These are phyloP conservation scores for Psettodes erumei DNA, from an alignment of 2,113 vertebrate genomes.

Conservation along the genomic window DNA sequence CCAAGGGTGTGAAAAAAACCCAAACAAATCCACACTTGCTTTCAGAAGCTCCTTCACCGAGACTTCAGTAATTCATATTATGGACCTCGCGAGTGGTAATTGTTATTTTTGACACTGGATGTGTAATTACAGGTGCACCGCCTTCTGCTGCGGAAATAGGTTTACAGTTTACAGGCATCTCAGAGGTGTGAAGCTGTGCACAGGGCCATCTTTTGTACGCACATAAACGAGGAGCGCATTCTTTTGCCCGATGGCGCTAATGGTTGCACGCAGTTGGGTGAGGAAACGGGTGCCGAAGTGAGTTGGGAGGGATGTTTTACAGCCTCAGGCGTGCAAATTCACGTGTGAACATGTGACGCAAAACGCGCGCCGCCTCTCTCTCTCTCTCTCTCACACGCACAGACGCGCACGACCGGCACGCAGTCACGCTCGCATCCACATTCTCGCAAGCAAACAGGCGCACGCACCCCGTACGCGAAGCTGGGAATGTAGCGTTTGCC, in stretches of 20 bases:
- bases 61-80: slow-evolving; percentile 73
- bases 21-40: slow-evolving; percentile 76
- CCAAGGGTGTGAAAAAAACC: slow-evolving; percentile 54
- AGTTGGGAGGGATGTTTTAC: slow-evolving; percentile 27
- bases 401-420: slow-evolving; percentile 4
- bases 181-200: slow-evolving; percentile 56
- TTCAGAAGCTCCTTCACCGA: slow-evolving; percentile 63
- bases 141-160: slow-evolving; percentile 61
- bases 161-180: slow-evolving; percentile 40
- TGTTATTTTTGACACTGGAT: slow-evolving; percentile 75
- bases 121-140: slow-evolving; percentile 75
- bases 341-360: slow-evolving; percentile 17
- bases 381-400: slow-evolving; percentile 14
- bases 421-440: slow-evolving; percentile 7
- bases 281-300: slow-evolving; percentile 21
- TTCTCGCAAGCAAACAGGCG: slow-evolving; percentile 21
- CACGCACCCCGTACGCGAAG: slow-evolving; percentile 6
- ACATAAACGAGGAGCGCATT: not conserved
- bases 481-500: slow-evolving; percentile 60
- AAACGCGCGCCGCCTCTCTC: slow-evolving; percentile 1
- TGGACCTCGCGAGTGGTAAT: slow-evolving; percentile 70
- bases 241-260: slow-evolving; percentile 11
- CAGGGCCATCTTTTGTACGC: slow-evolving; percentile 19
- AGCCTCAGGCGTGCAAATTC: slow-evolving; percentile 21
- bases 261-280: not conserved